Evolutionary conservation across 2,888 invertebrate species (phyloP), one percentile per base, ranked within the genome.

Genomic region (Lithophane semibrunnea): DNA sequence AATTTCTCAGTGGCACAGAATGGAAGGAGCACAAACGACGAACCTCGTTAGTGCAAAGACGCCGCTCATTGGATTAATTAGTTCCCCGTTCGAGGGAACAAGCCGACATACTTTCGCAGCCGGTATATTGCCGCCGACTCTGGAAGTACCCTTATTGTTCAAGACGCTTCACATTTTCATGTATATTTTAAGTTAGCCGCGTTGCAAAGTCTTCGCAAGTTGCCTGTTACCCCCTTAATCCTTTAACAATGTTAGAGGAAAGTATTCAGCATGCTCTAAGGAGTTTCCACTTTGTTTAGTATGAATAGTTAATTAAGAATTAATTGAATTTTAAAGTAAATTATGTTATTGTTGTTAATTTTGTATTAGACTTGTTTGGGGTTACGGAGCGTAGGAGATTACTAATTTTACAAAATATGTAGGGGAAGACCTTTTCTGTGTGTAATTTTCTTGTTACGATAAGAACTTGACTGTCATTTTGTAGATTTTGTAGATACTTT

Each of bases 31-130:
- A 90, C 92, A 94, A 95, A 95, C 94, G 95, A 95, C 95, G 93
- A 92, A 91, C 92, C 94, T 95, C 93, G 95, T 95, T 96, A 95
- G 93, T 92, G 92, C 93, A 93, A 94, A 95, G 94, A 93, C 92
- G 92, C 92, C 93, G 93, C 92, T 95, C 94, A 96, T 96, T 95
- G 94, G 95, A 96, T 96, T 96, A 96, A 96, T 96, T 95, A 95
- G 95, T 95, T 93, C 92, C 91, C 90, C 91, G 93, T 94, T 94
- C 91, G 91, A 89, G 84, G 88, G 90, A 93, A 93, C 91, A 92
- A 86, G 91, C 92, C 92, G 92, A 91, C 94, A 94, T 93, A 94
- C 93, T 93, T 94, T 92, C 89, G 80, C 85, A 90, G 86, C 84
- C 73, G 84, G 84, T 89, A 88, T 90, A 92, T 88, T 88, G 84